Base-by-base conservation (phyloP, 2,113 vertebrate genomes). In the Gracilinanus agilis region DNA sequence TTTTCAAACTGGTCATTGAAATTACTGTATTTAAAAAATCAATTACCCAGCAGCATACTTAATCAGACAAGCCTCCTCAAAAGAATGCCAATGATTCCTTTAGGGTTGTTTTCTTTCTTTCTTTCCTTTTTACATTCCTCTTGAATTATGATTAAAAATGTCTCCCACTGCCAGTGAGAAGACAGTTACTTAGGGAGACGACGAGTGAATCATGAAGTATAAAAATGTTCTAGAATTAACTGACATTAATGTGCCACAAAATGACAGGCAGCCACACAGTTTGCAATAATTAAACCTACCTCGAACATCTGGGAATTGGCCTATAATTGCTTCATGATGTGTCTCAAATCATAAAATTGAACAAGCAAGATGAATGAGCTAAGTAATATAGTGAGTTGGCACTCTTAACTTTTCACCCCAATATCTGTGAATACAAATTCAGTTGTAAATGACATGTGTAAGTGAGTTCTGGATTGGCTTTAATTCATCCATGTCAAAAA, bases 231-330 rank as follows among this genome's bases (percentile, higher is more conserved):
- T 6, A 92, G 24, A 34, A 92, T 94, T 95, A 91, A 40, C 58
- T 93, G 55, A 55, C 44, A 93, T 89, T 90, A 56, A 96, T 19
- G 89, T 58, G 54, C 58, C 67, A 55, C 55, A 2, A 96, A 95
- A 95, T 92, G 94, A 96, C 91, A 96, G 49, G 44, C 89, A 55
- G 27, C 49, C 49, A 5, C 91, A 53, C 25, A 90, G 25, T 67
- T 49, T 88, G n/a, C 67, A 89, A 90, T 97, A 94, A 97, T 96
- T 94, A 94, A 92, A 75, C 54, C 95, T 95, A n/a, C 95, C 94
- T 93, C 89, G 91, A 93, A 54, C 53, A 90, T 92, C 92, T 61
- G 95, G 90, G 95, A 95, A 94, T 95, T 94, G 54, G 24, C 94
- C 61, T 25, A 94, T 58, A 96, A 93, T 55, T 94, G 21, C 54